Evolutionary conservation across 1,140 invertebrate genomes (phyloP).

Genomic region (Dendrolimus kikuchii): DNA sequence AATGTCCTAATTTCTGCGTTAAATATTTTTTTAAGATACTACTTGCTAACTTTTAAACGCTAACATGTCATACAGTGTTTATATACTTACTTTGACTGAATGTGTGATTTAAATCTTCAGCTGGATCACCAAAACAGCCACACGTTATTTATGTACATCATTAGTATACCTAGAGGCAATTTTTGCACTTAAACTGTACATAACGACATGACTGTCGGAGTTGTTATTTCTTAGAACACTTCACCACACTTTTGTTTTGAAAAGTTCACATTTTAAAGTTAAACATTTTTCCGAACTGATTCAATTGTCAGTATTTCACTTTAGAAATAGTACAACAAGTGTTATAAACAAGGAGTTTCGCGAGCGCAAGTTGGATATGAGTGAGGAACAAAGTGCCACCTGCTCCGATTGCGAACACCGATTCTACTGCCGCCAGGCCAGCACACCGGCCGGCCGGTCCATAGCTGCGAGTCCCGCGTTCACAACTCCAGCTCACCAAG

Average conservation of each 20-base stretch:
- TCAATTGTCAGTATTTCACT: slow-evolving; percentile 15
- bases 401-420: slow-evolving; percentile 51
- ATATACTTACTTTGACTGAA: neutral
- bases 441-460: slow-evolving; percentile 21
- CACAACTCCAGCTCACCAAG: slow-evolving; percentile 26
- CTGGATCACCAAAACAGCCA: slow-evolving; percentile 13
- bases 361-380: slow-evolving; percentile 40
- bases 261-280: slow-evolving; percentile 46
- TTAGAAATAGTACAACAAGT: slow-evolving; percentile 40
- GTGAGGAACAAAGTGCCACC: slow-evolving; percentile 41
- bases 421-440: slow-evolving; percentile 44
- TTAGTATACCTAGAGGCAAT: slow-evolving; percentile 35
- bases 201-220: slow-evolving; percentile 45
- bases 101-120: slow-evolving; percentile 1
- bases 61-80: too few relatives aligned
- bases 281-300: slow-evolving; percentile 10
- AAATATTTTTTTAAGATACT: too few relatives aligned
- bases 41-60: too few relatives aligned
- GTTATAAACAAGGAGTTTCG: slow-evolving; percentile 63
- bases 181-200: slow-evolving; percentile 63
- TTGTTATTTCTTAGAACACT: slow-evolving; percentile 54
- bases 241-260: slow-evolving; percentile 46
- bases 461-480: slow-evolving; percentile 32
- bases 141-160: slow-evolving; percentile 40
- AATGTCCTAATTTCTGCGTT: too few relatives aligned